These are phyloP conservation scores for Chloroceryle inda DNA, from an alignment of 2,797 vertebrate genomes.

Conservation along the genomic window DNA sequence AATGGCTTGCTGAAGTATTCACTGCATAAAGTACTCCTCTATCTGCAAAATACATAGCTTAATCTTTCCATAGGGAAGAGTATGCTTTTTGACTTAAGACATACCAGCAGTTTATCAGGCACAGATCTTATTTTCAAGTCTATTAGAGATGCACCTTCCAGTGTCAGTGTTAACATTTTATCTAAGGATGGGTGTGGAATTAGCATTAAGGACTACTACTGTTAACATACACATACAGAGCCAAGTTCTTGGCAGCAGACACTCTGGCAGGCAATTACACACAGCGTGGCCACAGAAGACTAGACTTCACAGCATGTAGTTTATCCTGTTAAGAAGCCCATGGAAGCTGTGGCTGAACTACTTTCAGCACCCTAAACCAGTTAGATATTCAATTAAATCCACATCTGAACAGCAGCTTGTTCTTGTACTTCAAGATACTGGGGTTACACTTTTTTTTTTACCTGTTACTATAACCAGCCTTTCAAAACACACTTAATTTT, in stretches of 20 bases:
- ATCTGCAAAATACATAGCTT: neutral
- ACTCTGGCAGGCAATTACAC: neutral
- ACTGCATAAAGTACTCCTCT: neutral
- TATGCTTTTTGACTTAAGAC: neutral
- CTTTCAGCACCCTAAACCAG: neutral
- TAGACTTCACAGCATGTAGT: slow-evolving; percentile 4
- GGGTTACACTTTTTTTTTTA: neutral
- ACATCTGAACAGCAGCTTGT: neutral
- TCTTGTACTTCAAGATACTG: neutral
- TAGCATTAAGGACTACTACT: neutral
- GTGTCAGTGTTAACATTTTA: neutral
- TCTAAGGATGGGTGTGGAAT: neutral
- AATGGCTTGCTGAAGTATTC: slow-evolving; percentile 5
- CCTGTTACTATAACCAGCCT: neutral
- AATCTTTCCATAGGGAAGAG: neutral
- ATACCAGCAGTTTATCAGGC: neutral
- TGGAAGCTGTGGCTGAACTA: slow-evolving; percentile 1
- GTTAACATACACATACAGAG: neutral
- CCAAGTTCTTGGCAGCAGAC: neutral
- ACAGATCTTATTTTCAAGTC: neutral
- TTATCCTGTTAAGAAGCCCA: neutral
- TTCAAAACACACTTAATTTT: neutral
- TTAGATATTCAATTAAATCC: neutral
- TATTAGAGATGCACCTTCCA: neutral
- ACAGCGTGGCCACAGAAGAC: neutral